Base-by-base conservation (phyloP, 2,888 invertebrate species). In the Phyllotreta striolata region DNA sequence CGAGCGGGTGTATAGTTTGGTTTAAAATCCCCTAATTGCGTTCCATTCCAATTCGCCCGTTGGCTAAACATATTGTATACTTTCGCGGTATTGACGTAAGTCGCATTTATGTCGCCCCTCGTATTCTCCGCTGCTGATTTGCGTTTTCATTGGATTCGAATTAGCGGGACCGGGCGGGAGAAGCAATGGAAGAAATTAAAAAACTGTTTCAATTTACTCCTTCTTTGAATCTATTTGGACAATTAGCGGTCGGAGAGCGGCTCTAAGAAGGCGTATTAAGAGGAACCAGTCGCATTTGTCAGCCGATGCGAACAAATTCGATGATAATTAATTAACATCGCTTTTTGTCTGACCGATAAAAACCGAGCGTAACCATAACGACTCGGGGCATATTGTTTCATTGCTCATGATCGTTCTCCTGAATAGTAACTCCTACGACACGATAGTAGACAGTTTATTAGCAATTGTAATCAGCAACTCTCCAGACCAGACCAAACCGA, bases 381-480 rank as follows among this genome's bases (percentile, higher is more conserved):
- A 52, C 38, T 52, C 38, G 34, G 39, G 39, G 39, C 52, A 52
- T 52, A 52, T 52, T 52, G 52, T 52, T 52, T 52, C 38, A 52
- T 56, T 56, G 44, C 44, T 60, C 14, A 43, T 44, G 43, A 60
- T 12, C 71, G 44, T 56, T 60, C 37, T 34, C 74, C 75, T 71
- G 76, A 74, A 77, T 74, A 76, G 49, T 38, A 67, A 68, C 70
- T 69, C 75, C 73, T 69, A 72, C 75, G 58, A 67, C 69, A 72
- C 74, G 58, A 67, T 62, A 67, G 46, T 60, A 63, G 52, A 55
- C 62, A 56, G 69, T 64, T 57, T 73, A 79, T 79, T 78, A 79
- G 79, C 78, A 79, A 79, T 79, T 78, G 77, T 78, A 79, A 79
- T 79, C 72, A 76, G 74, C 67, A 65, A 67, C 70, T 71, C 73